Base-by-base conservation (phyloP, 2,888 invertebrate species). In the Synanthedon andrenaeformis region DNA sequence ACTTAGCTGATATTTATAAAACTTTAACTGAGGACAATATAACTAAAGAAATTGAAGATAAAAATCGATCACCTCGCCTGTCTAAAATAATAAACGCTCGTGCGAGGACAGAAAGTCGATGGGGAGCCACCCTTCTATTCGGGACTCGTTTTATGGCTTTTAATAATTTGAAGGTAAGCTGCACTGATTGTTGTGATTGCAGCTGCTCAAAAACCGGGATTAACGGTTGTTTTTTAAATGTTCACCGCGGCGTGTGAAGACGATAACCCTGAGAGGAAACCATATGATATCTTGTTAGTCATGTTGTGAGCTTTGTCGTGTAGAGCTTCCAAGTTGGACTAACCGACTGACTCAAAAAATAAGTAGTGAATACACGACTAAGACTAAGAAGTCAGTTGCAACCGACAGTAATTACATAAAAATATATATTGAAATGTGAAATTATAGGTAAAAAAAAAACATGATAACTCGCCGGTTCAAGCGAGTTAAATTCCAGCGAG, bases 111-210 rank as follows among this genome's bases (percentile, higher is more conserved):
- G 76, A 71, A 76, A 72, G 75, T 75, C 73, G 66, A 78, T 79
- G 19, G 67, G 85, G 85, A 72, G 76, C 79, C 84, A 85, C 86
- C 86, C 86, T 83, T 81, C 74, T 71, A 69, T 69, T 66, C 60
- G 64, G 71, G 78, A 82, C 82, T 82, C 83, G 85, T 85, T 85
- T 87, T 85, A 87, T 80, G 79, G 83, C 82, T 83, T 86, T 87
- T 85, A 83, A 86, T 82, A 85, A 85, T 85, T 82, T 82, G 76
- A 76, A 64, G 68, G 76, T 81, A 82, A 84, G 83, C 83, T 80
- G 79, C 83, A 81, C 72, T 82, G 86, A 87, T 86, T 86, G 85
- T 80, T 74, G 64, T 62, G 65, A 62, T 64, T 66, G 81, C 86
- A 85, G 86, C 86, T 87, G 86, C 79, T 76, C 67, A 67, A 71